A percentile compares a stretch with the other conserved stretches of the same genome.
Conservation (phyloP, 2,888 invertebrate genomes). For the Calephelis perditalis region DNA sequence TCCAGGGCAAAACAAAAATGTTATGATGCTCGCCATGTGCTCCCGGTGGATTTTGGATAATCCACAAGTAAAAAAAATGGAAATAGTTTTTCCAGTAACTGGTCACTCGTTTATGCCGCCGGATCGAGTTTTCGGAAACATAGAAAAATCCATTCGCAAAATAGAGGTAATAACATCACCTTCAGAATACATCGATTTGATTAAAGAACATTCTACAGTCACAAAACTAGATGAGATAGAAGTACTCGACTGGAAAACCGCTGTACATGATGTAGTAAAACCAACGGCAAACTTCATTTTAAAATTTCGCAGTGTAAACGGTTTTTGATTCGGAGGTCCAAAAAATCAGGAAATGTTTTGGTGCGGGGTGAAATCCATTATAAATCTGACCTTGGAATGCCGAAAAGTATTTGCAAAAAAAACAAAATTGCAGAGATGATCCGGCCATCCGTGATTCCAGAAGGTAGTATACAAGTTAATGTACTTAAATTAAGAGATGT, state of each 20-base stretch:
- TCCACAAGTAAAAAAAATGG: slow-evolving; percentile 10
- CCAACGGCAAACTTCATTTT: slow-evolving; percentile 3
- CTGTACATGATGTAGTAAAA: too few relatives aligned
- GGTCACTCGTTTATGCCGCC: background rate
- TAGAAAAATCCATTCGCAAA: slow-evolving; percentile 12
- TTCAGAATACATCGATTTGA: too few relatives aligned
- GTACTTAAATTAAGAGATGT: too few relatives aligned
- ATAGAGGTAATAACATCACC: background rate
- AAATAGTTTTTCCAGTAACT: slow-evolving; percentile 11
- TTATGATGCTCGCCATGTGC: slow-evolving; percentile 7
- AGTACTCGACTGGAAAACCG: slow-evolving; percentile 1
- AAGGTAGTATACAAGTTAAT: too few relatives aligned
- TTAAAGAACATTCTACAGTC: slow-evolving; percentile 5
- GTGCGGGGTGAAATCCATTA: slow-evolving; percentile 7
- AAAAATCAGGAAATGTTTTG: slow-evolving; percentile 4
- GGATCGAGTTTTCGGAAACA: slow-evolving; percentile 12
- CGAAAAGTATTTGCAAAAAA: too few relatives aligned
- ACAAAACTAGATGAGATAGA: background rate
- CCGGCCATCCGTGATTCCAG: too few relatives aligned
- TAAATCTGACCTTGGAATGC: background rate
- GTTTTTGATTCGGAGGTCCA: slow-evolving; percentile 6
- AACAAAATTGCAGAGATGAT: too few relatives aligned
- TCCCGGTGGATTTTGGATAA: slow-evolving; percentile 9
- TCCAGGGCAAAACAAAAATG: slow-evolving; percentile 13
- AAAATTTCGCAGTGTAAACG: slow-evolving; percentile 8